Percentiles rank a stretch among this genome's conserved stretches.
phyloP scores from a whole-genome alignment of 2,888 invertebrate genomes.

The Odontomyia ornata region DNA sequence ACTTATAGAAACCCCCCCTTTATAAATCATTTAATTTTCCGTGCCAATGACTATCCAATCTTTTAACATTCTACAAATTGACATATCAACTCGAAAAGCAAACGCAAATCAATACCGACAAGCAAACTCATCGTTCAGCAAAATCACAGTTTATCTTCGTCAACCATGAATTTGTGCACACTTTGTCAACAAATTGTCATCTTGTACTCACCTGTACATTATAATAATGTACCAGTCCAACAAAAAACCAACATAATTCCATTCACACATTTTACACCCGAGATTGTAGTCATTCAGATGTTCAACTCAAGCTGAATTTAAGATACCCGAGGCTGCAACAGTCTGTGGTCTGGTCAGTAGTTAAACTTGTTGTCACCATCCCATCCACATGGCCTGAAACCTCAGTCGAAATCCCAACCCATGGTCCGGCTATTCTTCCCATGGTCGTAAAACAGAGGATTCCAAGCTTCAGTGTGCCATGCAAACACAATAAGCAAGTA shows the following conservation, averaged over 20 bases:
- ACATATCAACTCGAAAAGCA: constrained; percentile 2
- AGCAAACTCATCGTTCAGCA: background rate
- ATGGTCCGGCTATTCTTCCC: constrained; percentile 12
- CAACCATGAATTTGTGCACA: constrained; percentile 15
- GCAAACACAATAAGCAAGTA: constrained; percentile 35
- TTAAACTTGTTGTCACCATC: background rate
- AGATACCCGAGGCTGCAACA: background rate
- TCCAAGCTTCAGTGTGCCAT: background rate
- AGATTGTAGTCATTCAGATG: constrained; percentile 8
- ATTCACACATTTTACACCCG: constrained; percentile 3
- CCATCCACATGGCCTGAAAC: background rate
- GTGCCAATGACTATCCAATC: background rate
- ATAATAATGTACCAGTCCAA: background rate
- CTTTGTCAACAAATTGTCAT: constrained; percentile 28
- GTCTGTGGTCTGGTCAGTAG: too few relatives aligned
- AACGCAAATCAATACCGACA: background rate
- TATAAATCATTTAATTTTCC: too few relatives aligned
- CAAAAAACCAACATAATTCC: constrained; percentile 8
- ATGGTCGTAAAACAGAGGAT: constrained; percentile 14
- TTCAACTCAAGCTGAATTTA: background rate
- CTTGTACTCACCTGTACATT: background rate
- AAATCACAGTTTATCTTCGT: constrained; percentile 12
- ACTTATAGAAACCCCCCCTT: too few relatives aligned
- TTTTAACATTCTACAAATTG: constrained; percentile 29
- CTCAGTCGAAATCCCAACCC: background rate